Evolutionary conservation across 2,113 vertebrate genomes (phyloP), one percentile per base, ranked within the genome.

Genomic region (Manacus vitellinus): DNA sequence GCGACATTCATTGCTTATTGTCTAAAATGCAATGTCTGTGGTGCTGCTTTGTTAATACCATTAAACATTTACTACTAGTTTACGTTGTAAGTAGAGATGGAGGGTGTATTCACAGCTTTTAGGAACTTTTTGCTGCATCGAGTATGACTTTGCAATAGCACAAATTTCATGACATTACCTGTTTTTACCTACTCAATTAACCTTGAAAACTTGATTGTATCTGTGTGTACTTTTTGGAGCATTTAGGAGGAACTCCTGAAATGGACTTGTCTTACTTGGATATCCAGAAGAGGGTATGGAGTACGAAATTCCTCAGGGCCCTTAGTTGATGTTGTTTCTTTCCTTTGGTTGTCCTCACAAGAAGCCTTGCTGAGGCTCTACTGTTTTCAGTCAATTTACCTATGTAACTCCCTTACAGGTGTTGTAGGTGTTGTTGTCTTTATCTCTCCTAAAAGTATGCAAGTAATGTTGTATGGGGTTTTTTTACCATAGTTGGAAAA

Each of bases 1-100:
- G 80, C 68, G 61, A 74, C 39, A 77, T 95, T 97, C 41, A 59
- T 84, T 97, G 61, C 31, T 37, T 71, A 17, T 73, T 88, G 75
- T 94, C 73, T 93, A 73, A 95, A 85, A 63, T 65, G 37, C 63
- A 37, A 37, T 88, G 61, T 49, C 37, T 62, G 3, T 95, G 72
- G 51, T 71, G 35, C 22, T 62, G 20, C n/a, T 66, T 80, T 83
- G 8, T 62, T 59, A 5, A 12, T 44, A 30, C 24, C 54, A 49
- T 47, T 80, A 77, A 73, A 33, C 1, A 22, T 23, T 68, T 88
- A n/a, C 14, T 68, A 2, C 10, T 56, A 15, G 14, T 44, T 68
- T 70, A 37, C 12, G 37, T 73, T 76, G 11, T 49, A 66, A 16
- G 13, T 73, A 16, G 14, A 25, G 25, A 31, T 21, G 22, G 15